Conservation (phyloP, 2,113 vertebrate species). For the Xenopus laevis region DNA sequence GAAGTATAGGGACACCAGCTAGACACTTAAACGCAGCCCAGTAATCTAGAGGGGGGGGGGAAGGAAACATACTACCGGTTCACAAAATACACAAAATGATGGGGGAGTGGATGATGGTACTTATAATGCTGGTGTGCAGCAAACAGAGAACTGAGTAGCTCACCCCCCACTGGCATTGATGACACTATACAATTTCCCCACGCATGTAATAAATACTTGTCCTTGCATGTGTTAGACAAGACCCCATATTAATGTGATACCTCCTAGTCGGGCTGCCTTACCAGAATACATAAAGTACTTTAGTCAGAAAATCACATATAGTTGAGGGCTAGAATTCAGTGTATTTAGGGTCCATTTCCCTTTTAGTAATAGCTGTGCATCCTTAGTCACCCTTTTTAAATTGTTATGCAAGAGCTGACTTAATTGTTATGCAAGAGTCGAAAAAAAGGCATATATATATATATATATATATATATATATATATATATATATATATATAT, state of each 20-base stretch:
- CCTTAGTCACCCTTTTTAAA: too few species aligned
- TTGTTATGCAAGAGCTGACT: too few species aligned
- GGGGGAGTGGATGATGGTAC: constrained; percentile 5
- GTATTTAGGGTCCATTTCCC: too few species aligned
- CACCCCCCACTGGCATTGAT: constrained; percentile 23
- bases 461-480: too few species aligned
- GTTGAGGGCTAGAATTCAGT: background rate
- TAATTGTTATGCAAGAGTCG: too few species aligned
- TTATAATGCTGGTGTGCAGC: constrained; percentile 7
- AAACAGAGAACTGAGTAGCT: constrained; percentile 16
- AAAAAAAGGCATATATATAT: too few species aligned
- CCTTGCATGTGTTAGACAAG: constrained; percentile 34
- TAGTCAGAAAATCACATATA: constrained; percentile 22
- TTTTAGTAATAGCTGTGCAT: too few species aligned
- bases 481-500: too few species aligned
- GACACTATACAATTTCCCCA: constrained; percentile 45
- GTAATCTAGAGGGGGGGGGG: background rate
- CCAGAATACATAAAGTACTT: constrained; percentile 10
- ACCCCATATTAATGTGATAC: constrained; percentile 27
- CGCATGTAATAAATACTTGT: constrained; percentile 43
- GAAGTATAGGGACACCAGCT: background rate
- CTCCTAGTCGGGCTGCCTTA: constrained; percentile 35
- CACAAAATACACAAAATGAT: background rate
- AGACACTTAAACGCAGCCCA: background rate
- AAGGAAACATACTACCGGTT: background rate